Conservation (phyloP, 2,113 vertebrate genomes). For the Rhynchopsitta pachyrhyncha region DNA sequence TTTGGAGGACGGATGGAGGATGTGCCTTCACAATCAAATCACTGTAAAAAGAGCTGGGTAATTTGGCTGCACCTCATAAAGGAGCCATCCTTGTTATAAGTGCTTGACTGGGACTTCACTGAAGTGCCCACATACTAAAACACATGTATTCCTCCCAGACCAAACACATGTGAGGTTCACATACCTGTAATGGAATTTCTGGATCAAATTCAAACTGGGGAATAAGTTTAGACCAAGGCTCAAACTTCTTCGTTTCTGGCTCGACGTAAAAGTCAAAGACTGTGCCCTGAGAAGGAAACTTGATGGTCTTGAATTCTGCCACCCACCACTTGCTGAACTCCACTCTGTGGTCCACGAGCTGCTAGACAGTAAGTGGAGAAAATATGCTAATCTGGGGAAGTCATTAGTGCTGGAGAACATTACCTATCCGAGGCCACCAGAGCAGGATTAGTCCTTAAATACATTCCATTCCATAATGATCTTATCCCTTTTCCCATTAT, state of each 20-base stretch:
- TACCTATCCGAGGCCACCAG: not conserved
- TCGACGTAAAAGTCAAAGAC: slow-evolving; percentile 96
- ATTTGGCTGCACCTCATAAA: not conserved
- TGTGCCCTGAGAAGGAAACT: slow-evolving; percentile 94
- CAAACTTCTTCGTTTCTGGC: slow-evolving; percentile 90
- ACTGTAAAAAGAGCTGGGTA: not conserved
- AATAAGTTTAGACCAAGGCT: slow-evolving; percentile 92
- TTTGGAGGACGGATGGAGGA: not conserved
- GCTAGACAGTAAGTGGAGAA: not conserved
- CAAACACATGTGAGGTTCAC: not conserved
- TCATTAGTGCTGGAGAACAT: not conserved
- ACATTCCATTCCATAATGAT: not conserved
- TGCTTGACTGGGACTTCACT: not conserved
- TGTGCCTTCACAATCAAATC: not conserved
- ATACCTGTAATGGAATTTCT: slow-evolving; percentile 89
- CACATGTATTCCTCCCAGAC: not conserved
- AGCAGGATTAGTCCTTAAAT: not conserved
- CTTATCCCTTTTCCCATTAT: not conserved
- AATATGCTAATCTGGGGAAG: not conserved
- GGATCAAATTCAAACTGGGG: slow-evolving; percentile 88
- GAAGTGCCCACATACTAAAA: accelerated
- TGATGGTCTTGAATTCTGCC: slow-evolving; percentile 91
- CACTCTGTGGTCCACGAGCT: slow-evolving; percentile 90
- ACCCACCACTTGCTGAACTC: slow-evolving; percentile 99
- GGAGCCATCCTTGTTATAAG: not conserved